Evolutionary conservation across 1,140 invertebrate species (phyloP).

Genomic region (Drosophila takahashii): DNA sequence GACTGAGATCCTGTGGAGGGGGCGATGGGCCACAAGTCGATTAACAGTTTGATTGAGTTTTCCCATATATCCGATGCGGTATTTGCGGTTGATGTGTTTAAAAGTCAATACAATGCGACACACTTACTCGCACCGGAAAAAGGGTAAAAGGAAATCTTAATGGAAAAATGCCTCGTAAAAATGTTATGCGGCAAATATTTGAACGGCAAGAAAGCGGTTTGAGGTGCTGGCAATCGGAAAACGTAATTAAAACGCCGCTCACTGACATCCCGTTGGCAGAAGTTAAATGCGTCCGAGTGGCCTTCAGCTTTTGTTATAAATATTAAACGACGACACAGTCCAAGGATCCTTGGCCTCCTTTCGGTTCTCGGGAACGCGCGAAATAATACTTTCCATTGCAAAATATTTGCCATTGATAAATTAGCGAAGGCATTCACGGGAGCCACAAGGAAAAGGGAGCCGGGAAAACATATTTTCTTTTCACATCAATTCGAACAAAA

Average conservation of each 20-base stretch:
- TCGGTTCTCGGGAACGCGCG: constrained; percentile 8
- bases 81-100: constrained; percentile 71
- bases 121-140: neutral
- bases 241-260: constrained; percentile 64
- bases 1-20: neutral
- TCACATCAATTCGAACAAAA: constrained; percentile 10
- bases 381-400: constrained; percentile 22
- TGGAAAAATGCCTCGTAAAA: constrained; percentile 76
- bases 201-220: constrained; percentile 19
- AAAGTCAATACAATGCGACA: constrained; percentile 62
- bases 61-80: constrained; percentile 61
- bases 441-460: neutral
- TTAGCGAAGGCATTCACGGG: constrained; percentile 25
- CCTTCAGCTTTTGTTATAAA: constrained; percentile 71
- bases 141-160: constrained; percentile 39
- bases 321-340: constrained; percentile 69
- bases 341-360: constrained; percentile 60
- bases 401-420: constrained; percentile 47
- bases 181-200: constrained; percentile 49
- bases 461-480: constrained; percentile 33
- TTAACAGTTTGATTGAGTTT: constrained; percentile 79
- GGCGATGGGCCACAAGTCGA: constrained; percentile 52
- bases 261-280: constrained; percentile 32
- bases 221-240: constrained; percentile 35
- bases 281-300: constrained; percentile 54